phyloP scores from a whole-genome alignment of 2,113 vertebrate genomes.

The Calonectris borealis region DNA sequence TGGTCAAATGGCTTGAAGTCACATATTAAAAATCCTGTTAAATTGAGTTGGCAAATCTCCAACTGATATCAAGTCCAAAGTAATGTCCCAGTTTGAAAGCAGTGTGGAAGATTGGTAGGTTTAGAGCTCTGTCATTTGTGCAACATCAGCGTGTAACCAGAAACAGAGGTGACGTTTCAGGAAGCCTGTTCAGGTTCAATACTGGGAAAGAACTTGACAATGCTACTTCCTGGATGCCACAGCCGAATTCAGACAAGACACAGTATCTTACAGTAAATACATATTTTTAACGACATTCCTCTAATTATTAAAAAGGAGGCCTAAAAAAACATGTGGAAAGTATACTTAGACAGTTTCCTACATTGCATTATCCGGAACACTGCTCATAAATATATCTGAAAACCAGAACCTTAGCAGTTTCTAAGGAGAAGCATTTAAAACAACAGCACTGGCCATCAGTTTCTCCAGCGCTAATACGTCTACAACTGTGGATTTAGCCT shows the following conservation, averaged over 20 bases:
- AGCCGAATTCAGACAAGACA: neutral
- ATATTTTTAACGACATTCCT: neutral
- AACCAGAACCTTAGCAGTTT: neutral
- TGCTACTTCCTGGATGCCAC: too few relatives aligned
- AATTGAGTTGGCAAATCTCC: neutral
- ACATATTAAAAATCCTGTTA: neutral
- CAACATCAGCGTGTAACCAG: neutral
- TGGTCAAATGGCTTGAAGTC: neutral
- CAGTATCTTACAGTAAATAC: neutral
- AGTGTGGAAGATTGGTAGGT: constrained; percentile 24
- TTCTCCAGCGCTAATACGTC: neutral
- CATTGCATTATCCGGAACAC: neutral
- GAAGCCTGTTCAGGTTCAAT: neutral
- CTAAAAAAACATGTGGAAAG: neutral
- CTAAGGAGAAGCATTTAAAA: neutral
- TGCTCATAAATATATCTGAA: neutral
- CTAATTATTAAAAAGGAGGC: neutral
- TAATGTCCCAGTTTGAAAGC: constrained; percentile 25
- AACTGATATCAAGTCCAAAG: neutral
- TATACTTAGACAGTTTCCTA: neutral
- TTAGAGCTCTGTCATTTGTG: neutral
- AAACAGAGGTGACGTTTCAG: neutral
- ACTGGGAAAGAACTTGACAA: neutral
- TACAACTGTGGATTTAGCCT: neutral
- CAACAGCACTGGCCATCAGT: neutral